Conservation (phyloP, 2,797 vertebrate species). For the Peromyscus attwateri region DNA sequence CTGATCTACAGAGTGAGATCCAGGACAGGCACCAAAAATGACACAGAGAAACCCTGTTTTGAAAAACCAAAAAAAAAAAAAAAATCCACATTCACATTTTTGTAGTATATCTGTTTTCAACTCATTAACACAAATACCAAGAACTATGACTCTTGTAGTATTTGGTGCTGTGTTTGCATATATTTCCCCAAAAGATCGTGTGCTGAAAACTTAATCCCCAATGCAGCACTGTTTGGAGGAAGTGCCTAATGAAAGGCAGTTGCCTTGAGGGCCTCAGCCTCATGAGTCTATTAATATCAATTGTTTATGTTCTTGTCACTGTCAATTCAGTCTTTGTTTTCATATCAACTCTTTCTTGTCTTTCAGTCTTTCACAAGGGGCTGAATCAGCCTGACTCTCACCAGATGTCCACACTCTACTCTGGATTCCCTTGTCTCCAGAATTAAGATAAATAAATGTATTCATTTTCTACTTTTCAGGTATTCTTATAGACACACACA, state of each 20-base stretch:
- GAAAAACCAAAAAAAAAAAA: no score
- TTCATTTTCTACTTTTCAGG: not conserved
- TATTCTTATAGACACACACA: not conserved
- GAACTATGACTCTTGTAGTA: not conserved
- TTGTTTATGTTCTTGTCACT: not conserved
- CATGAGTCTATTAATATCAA: not conserved
- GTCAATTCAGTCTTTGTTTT: not conserved
- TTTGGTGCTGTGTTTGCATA: not conserved
- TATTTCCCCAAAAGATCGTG: not conserved
- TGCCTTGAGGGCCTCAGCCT: rapidly evolving
- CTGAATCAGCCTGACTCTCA: not conserved
- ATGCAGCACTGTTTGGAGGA: not conserved
- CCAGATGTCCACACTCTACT: not conserved
- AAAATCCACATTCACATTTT: not conserved
- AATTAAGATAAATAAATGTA: not conserved
- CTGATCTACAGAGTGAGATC: no score
- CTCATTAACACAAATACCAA: not conserved
- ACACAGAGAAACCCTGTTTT: no score
- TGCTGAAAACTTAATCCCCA: not conserved
- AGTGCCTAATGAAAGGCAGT: rapidly evolving
- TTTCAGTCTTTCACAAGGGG: not conserved
- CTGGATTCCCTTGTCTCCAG: not conserved
- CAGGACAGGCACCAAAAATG: no score
- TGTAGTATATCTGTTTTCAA: not conserved
- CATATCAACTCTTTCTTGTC: not conserved